Evolutionary conservation across 2,113 vertebrate genomes (phyloP).

Genomic region (Peromyscus leucopus): DNA sequence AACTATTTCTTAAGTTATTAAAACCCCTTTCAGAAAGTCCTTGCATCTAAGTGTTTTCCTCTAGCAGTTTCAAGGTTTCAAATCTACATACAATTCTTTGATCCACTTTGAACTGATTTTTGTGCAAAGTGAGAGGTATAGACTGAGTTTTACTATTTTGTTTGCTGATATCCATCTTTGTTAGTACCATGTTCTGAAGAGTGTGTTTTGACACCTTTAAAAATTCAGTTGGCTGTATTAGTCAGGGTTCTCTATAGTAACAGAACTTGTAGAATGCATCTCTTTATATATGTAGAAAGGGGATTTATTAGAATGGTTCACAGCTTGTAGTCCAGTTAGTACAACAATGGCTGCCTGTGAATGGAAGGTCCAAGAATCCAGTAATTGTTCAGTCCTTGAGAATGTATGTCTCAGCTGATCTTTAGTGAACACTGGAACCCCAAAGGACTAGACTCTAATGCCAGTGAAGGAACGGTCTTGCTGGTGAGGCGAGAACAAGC

Average conservation of each 20-base stretch:
- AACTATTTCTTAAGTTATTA: neutral
- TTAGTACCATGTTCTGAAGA: neutral
- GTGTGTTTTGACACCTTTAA: neutral
- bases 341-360: neutral
- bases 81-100: neutral
- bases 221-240: neutral
- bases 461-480: neutral
- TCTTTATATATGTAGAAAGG: too few species aligned
- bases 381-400: neutral
- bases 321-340: neutral
- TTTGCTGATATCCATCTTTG: neutral
- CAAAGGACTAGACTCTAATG: neutral
- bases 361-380: neutral
- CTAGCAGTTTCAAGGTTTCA: neutral
- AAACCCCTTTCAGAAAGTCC: neutral
- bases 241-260: neutral
- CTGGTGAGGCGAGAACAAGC: neutral
- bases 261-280: neutral
- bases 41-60: neutral
- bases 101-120: neutral
- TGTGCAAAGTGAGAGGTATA: neutral
- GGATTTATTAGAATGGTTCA: neutral
- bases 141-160: neutral
- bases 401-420: neutral
- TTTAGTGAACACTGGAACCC: neutral